Evolutionary conservation across 2,888 invertebrate species (phyloP), one percentile per base, ranked within the genome.

Genomic region (Nudaria mundana): DNA sequence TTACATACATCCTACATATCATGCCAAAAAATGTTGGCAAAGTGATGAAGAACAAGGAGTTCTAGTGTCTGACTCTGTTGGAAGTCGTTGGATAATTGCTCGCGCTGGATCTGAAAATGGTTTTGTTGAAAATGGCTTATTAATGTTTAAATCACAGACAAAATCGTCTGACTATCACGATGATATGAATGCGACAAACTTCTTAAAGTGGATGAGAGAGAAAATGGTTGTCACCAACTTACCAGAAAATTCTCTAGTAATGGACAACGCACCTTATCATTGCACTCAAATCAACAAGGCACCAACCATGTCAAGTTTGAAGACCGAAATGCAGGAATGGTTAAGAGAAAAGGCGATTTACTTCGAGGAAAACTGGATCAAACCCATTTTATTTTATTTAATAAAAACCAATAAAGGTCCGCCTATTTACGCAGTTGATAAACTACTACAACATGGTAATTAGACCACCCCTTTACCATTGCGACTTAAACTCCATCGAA

Each of bases 251-350:
- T 48, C 45, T 7, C 24, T 49, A 44, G 47, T 54, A 28, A 44
- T 54, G n/a, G n/a, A n/a, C n/a, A n/a, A 56, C 23, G 55, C 52
- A 28, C 37, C 46, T 18, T 52, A 54, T 26, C 54, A 58, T 24
- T 44, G 42, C 28, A 42, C 44, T 18, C 50, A 52, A 42, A 18
- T 35, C 24, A 14, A 42, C 23, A 46, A 42, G 37, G 23, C 36
- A 2, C 54, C 56, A 22, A 46, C 51, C 36, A 45, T 41, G 39
- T 38, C 45, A 29, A 50, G 30, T 30, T 34, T 36, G 30, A 54
- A 52, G 37, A 29, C 13, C 28, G 36, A 34, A 5, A 39, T 38
- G 47, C 41, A 44, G 20, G 30, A 44, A 24, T 47, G 47, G 47
- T 22, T 49, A 26, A 28, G 20, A 44, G 31, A 40, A 43, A 46